Evolutionary conservation across 2,113 vertebrate genomes (phyloP).

Genomic region (Setophaga petechia): DNA sequence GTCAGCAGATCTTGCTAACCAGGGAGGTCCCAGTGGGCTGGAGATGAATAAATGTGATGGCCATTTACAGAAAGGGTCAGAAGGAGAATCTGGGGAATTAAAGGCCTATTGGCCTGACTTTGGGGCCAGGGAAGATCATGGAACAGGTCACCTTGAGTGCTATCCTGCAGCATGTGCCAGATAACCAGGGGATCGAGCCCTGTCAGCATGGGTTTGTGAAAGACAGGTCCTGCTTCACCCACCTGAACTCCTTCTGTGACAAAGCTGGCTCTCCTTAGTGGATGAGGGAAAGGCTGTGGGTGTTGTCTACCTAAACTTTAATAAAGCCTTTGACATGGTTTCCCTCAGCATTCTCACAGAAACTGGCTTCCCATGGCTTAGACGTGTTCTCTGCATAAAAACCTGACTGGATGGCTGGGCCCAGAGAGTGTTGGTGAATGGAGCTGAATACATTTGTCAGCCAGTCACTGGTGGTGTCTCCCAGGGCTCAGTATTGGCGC

Average conservation of each 20-base stretch:
- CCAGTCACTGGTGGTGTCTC: not conserved
- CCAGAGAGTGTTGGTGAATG: not conserved
- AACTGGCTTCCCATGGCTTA: not conserved
- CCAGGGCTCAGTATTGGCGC: not conserved
- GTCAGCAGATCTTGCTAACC: not conserved
- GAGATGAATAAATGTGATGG: not conserved
- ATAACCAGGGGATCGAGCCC: not conserved
- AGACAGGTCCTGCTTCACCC: not conserved
- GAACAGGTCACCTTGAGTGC: not conserved
- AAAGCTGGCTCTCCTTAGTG: not conserved
- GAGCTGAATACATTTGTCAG: not conserved
- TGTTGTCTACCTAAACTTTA: not conserved
- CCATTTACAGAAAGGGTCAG: no score
- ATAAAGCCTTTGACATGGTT: not conserved
- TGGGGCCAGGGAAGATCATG: not conserved
- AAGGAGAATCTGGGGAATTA: not conserved
- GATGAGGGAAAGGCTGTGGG: not conserved
- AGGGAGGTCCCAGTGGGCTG: not conserved
- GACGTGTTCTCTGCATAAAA: not conserved
- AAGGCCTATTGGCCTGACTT: not conserved
- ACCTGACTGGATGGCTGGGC: accelerated
- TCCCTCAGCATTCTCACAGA: not conserved
- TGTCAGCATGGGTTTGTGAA: not conserved
- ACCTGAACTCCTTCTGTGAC: not conserved
- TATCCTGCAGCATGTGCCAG: not conserved